A percentile compares a stretch with the other conserved stretches of the same genome.
Evolutionary conservation across 2,113 vertebrate species (phyloP).

Genomic region (Ornithorhynchus anatinus): DNA sequence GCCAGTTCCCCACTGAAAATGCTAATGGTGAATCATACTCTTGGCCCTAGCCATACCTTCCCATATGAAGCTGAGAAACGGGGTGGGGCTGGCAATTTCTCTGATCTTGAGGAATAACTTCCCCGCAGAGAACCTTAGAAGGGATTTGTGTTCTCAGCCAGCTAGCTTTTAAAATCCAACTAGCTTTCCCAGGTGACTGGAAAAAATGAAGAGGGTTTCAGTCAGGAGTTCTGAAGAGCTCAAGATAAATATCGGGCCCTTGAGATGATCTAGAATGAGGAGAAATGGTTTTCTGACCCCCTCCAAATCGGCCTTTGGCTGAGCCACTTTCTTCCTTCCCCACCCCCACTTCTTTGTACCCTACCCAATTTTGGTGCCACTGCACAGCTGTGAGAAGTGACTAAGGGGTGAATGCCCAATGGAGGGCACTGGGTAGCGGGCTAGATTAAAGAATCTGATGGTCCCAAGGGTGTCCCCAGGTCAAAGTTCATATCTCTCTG

Average conservation of each 20-base stretch:
- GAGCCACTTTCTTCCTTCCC: too few species aligned
- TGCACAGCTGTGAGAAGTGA: too few species aligned
- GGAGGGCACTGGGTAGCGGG: too few species aligned
- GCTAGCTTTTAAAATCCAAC: slow-evolving; percentile 4
- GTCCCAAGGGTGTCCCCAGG: too few species aligned
- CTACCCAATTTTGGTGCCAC: too few species aligned
- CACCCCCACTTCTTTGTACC: too few species aligned
- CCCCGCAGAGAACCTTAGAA: not conserved
- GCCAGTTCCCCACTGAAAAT: not conserved
- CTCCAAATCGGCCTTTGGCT: too few species aligned
- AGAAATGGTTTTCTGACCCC: too few species aligned
- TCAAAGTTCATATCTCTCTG: too few species aligned
- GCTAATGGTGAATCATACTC: slow-evolving; percentile 33
- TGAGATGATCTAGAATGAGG: not conserved
- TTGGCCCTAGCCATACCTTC: slow-evolving; percentile 16
- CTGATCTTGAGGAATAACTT: not conserved
- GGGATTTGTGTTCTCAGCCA: not conserved
- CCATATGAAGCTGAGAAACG: slow-evolving; percentile 16
- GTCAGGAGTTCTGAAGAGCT: not conserved
- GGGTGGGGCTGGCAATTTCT: slow-evolving; percentile 10
- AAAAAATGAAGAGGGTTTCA: not conserved
- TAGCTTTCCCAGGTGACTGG: not conserved
- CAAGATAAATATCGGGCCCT: not conserved
- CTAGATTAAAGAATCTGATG: too few species aligned
- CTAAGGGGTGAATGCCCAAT: too few species aligned